Evolutionary conservation across 2,888 invertebrate genomes (phyloP).

Genomic region (Melieria picta): DNA sequence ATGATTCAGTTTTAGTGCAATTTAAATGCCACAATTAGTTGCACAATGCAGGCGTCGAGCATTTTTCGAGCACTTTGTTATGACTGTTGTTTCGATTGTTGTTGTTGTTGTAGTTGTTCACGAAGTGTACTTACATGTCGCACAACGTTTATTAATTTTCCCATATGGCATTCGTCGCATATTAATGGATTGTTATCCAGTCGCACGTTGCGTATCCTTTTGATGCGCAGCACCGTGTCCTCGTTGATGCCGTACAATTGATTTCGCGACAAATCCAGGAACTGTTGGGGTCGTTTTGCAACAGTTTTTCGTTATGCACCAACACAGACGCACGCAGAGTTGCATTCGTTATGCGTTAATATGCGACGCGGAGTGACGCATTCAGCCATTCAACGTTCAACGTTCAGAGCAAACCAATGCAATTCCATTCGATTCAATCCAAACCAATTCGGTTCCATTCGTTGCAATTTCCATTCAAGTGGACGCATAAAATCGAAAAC

Average conservation of each 20-base stretch:
- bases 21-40: neutral
- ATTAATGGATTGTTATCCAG: constrained; percentile 66
- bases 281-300: constrained; percentile 53
- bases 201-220: constrained; percentile 64
- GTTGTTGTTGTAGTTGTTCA: neutral
- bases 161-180: constrained; percentile 67
- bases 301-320: neutral
- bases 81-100: neutral
- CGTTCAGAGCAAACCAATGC: too few relatives aligned
- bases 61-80: neutral
- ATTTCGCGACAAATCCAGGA: constrained; percentile 80
- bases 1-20: neutral
- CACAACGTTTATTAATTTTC: constrained; percentile 65
- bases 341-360: too few relatives aligned
- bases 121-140: constrained; percentile 59
- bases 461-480: too few relatives aligned
- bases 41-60: neutral
- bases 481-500: too few relatives aligned
- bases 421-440: too few relatives aligned
- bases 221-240: constrained; percentile 61
- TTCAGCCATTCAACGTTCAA: too few relatives aligned
- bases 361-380: too few relatives aligned
- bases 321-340: too few relatives aligned
- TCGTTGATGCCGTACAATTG: constrained; percentile 70
- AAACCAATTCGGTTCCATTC: too few relatives aligned